A percentile compares a stretch with the other conserved stretches of the same genome.
Conservation (phyloP, 2,797 vertebrate genomes). For the Paedocypris micromegethes region DNA sequence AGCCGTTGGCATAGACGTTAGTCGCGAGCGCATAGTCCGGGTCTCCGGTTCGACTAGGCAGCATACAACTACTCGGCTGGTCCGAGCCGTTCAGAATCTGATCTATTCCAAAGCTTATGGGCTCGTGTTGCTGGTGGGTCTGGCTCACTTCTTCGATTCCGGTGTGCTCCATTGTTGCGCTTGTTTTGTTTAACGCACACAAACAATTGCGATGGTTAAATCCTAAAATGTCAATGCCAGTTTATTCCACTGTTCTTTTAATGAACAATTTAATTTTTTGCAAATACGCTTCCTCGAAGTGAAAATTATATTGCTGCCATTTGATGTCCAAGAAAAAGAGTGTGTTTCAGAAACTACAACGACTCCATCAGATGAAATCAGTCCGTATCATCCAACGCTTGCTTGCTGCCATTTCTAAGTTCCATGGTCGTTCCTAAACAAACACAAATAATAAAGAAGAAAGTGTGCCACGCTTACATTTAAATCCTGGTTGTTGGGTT, state of each 20-base stretch:
- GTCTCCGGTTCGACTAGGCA: conserved; percentile 69
- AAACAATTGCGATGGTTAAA: conserved; percentile 31
- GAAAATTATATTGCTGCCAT: conserved; percentile 61
- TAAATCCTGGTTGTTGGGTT: conserved; percentile 54
- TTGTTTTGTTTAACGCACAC: conserved; percentile 19
- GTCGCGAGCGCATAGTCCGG: conserved; percentile 68
- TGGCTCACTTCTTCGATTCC: conserved; percentile 77
- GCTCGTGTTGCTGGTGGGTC: conserved; percentile 76
- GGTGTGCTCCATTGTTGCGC: conserved; percentile 71
- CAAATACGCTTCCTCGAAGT: conserved; percentile 58
- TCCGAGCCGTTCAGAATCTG: conserved; percentile 89
- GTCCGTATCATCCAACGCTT: conserved; percentile 42
- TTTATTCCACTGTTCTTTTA: conserved; percentile 27
- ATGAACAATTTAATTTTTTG: neutral
- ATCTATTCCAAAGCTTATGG: conserved; percentile 92
- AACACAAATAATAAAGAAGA: neutral
- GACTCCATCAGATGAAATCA: conserved; percentile 48
- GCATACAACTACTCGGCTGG: conserved; percentile 72
- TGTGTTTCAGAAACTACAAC: conserved; percentile 54
- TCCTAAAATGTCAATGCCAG: conserved; percentile 37
- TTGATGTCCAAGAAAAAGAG: conserved; percentile 49
- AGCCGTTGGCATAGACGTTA: conserved; percentile 70
- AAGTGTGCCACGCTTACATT: conserved; percentile 47
- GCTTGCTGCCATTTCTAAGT: conserved; percentile 33
- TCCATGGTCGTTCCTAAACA: conserved; percentile 21